Conservation (phyloP, 2,888 invertebrate genomes). For the Trisateles emortualis region DNA sequence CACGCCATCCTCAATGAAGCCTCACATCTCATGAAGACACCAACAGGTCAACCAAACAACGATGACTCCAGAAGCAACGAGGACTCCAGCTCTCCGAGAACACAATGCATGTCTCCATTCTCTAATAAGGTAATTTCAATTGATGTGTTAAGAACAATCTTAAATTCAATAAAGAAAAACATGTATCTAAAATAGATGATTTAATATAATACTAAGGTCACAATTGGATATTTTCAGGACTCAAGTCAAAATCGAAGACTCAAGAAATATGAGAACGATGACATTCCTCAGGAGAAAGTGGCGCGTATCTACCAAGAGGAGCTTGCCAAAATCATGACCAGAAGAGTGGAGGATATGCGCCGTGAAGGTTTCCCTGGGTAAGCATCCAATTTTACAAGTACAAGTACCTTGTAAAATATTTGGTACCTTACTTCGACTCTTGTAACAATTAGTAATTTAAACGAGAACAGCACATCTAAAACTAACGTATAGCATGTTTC, state of each 20-base stretch:
- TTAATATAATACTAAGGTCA: too few species aligned
- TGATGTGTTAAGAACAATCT: too few species aligned
- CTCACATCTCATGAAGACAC: slow-evolving; percentile 94
- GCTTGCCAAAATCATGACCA: slow-evolving; percentile 95
- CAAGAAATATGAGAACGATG: slow-evolving; percentile 96
- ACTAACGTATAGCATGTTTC: slow-evolving; percentile 91
- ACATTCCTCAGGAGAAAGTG: slow-evolving; percentile 98
- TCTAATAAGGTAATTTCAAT: slow-evolving; percentile 88
- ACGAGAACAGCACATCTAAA: slow-evolving; percentile 85
- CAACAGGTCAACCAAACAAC: slow-evolving; percentile 78
- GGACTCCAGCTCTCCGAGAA: slow-evolving; percentile 92
- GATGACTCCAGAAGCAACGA: slow-evolving; percentile 91
- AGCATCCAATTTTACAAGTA: slow-evolving; percentile 58
- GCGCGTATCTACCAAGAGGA: slow-evolving; percentile 98
- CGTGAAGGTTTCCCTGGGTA: slow-evolving; percentile 94
- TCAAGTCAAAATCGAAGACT: slow-evolving; percentile 91
- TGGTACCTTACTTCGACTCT: not conserved
- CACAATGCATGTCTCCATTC: slow-evolving; percentile 93
- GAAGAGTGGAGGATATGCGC: slow-evolving; percentile 91
- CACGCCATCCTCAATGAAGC: slow-evolving; percentile 96
- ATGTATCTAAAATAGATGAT: too few species aligned
- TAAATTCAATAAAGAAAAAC: too few species aligned
- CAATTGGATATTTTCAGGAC: slow-evolving; percentile 85
- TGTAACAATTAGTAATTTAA: slow-evolving; percentile 43
- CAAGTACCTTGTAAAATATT: not conserved